A percentile compares a stretch with the other conserved stretches of the same genome.
Evolutionary conservation across 1,140 invertebrate species (phyloP).

Genomic region (Eriosoma lanigerum): DNA sequence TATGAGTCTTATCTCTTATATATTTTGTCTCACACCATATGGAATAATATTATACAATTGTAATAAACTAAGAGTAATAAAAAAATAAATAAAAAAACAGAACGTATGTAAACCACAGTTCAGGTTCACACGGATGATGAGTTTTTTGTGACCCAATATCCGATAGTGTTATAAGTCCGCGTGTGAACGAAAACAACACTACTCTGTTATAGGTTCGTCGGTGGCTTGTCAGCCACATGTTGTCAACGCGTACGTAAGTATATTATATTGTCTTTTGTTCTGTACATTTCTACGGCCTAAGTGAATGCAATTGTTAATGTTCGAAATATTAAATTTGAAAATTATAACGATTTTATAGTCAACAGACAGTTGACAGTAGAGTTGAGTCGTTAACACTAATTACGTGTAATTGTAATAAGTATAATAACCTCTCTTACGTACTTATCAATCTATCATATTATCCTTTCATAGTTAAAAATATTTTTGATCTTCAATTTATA

Average conservation of each 20-base stretch:
- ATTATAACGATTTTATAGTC: no score
- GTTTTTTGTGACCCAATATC: not conserved
- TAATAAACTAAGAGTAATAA: not conserved
- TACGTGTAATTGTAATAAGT: no score
- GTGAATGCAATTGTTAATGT: no score
- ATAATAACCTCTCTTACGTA: no score
- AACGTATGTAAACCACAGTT: not conserved
- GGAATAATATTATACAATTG: not conserved
- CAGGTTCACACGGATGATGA: conserved; percentile 12
- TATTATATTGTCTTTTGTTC: not conserved
- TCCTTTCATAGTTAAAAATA: no score
- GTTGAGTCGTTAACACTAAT: no score
- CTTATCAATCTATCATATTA: no score
- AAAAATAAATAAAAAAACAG: not conserved
- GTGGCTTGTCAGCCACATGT: not conserved
- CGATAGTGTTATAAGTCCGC: not conserved
- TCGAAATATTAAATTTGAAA: no score
- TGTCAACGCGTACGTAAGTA: not conserved
- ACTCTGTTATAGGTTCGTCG: not conserved
- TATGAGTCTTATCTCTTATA: no score
- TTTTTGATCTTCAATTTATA: no score
- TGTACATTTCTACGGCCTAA: not conserved
- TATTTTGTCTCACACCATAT: not conserved
- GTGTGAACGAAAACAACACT: conserved; percentile 6
- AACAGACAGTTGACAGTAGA: no score